phyloP scores from a whole-genome alignment of 2,113 vertebrate genomes.

The Cathartes aura region DNA sequence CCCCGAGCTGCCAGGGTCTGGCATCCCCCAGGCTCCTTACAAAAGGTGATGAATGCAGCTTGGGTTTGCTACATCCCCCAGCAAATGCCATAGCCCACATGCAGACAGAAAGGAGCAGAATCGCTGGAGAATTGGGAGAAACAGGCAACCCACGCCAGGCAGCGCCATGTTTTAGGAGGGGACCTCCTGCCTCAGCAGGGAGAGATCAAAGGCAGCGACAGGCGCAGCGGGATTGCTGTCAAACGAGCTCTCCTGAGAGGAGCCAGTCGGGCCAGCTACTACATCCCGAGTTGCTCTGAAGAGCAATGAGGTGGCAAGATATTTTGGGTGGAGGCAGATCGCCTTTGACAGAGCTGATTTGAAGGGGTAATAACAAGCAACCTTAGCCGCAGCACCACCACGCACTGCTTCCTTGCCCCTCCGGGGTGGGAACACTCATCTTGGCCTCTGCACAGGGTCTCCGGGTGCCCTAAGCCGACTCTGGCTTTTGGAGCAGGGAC shows the following conservation, averaged over 20 bases:
- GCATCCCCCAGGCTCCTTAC: not conserved
- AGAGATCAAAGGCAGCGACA: not conserved
- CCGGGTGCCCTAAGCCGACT: not conserved
- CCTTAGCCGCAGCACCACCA: fast-evolving
- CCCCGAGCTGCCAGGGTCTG: not conserved
- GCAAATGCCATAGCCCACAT: not conserved
- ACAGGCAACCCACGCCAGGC: fast-evolving
- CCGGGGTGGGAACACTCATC: fast-evolving
- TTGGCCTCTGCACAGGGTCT: not conserved
- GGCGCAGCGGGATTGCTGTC: not conserved
- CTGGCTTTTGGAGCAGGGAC: not conserved
- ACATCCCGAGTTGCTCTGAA: not conserved
- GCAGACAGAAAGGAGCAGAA: not conserved
- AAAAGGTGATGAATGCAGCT: too few species aligned
- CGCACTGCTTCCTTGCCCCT: not conserved
- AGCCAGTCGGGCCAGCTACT: not conserved
- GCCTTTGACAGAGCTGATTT: not conserved
- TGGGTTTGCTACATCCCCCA: not conserved
- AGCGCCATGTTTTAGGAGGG: not conserved
- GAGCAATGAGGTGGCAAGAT: not conserved
- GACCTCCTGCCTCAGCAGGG: not conserved
- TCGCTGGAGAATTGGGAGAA: not conserved
- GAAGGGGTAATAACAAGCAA: not conserved
- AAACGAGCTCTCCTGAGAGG: not conserved
- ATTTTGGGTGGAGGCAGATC: not conserved